Evolutionary conservation across 2,888 invertebrate species (phyloP).

Genomic region (Ashinkailepas kermadecensis): DNA sequence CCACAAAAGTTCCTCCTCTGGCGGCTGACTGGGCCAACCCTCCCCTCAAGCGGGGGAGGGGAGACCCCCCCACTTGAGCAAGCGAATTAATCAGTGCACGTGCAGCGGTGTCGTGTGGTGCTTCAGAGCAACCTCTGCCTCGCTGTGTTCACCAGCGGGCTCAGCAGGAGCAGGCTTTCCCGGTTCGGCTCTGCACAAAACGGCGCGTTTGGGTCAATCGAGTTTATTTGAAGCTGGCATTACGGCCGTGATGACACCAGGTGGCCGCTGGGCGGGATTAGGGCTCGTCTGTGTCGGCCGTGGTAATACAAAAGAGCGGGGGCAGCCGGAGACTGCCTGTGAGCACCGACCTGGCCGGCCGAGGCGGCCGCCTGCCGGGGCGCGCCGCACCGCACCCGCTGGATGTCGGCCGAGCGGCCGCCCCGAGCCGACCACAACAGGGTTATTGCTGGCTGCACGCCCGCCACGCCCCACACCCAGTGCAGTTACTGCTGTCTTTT

Average conservation of each 20-base stretch:
- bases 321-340: neutral
- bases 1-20: too few relatives aligned
- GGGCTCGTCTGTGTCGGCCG: neutral
- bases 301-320: neutral
- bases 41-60: too few relatives aligned
- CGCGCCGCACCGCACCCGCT: neutral
- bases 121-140: too few relatives aligned
- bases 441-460: neutral
- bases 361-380: neutral
- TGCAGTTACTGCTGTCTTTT: neutral
- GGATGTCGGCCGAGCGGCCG: neutral
- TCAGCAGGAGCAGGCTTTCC: too few relatives aligned
- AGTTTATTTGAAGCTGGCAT: slow-evolving; percentile 12
- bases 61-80: too few relatives aligned
- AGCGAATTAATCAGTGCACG: too few relatives aligned
- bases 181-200: too few relatives aligned
- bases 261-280: neutral
- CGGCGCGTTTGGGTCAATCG: neutral
- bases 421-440: neutral
- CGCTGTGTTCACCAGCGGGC: too few relatives aligned
- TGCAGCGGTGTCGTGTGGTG: too few relatives aligned
- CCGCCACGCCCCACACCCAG: neutral
- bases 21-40: too few relatives aligned
- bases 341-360: neutral
- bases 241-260: too few relatives aligned